A percentile compares a stretch with the other conserved stretches of the same genome.
These are phyloP conservation scores for Pandemis corylana DNA, from an alignment of 2,888 invertebrate genomes.

Conservation along the genomic window DNA sequence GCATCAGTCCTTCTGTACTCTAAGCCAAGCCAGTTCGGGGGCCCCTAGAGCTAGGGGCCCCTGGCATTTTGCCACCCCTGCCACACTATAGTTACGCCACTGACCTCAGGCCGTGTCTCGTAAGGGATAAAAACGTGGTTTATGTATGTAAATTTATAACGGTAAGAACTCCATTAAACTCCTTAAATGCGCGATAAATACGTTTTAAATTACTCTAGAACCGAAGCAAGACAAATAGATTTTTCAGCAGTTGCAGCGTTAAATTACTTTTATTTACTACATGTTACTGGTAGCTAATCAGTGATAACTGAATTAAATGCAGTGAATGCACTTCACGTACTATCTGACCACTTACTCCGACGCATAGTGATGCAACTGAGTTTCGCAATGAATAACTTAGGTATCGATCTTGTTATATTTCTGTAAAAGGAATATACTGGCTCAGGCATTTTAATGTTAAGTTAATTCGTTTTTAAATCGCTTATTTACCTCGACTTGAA, in stretches of 20 bases:
- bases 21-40: too few relatives aligned
- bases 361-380: conserved; percentile 34
- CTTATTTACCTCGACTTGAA: not conserved
- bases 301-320: conserved; percentile 61
- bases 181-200: not conserved
- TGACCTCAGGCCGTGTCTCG: too few relatives aligned
- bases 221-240: not conserved
- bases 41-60: too few relatives aligned
- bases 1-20: too few relatives aligned
- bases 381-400: conserved; percentile 33
- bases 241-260: not conserved
- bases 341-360: conserved; percentile 38
- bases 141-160: too few relatives aligned
- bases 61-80: too few relatives aligned
- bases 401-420: conserved; percentile 28
- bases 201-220: not conserved
- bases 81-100: too few relatives aligned
- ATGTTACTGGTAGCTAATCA: conserved; percentile 49
- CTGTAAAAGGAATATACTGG: conserved; percentile 31
- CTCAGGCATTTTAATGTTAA: conserved; percentile 26
- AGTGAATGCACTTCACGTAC: conserved; percentile 49
- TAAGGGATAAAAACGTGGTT: too few relatives aligned
- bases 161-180: not conserved
- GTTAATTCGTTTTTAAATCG: conserved; percentile 7
- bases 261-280: conserved; percentile 11